Percentiles rank a stretch among this genome's conserved stretches.
These are phyloP conservation scores for Halictus quadricinctus DNA, from an alignment of 2,888 invertebrate genomes.

Conservation along the genomic window DNA sequence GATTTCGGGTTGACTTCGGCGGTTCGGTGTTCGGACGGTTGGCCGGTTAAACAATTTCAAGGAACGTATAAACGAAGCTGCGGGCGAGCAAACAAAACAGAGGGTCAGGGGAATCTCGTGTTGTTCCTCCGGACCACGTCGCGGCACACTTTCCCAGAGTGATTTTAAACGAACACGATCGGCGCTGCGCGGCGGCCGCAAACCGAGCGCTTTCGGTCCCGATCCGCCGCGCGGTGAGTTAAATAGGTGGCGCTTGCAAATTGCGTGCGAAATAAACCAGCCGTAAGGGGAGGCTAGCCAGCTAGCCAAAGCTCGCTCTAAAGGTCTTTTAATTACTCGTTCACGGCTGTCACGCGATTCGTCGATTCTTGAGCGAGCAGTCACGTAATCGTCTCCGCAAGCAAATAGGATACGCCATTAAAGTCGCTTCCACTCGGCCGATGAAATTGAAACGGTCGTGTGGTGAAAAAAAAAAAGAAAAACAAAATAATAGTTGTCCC, in stretches of 20 bases:
- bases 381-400: constrained; percentile 53
- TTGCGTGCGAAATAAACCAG: constrained; percentile 54
- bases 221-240: not conserved
- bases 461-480: not conserved
- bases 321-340: constrained; percentile 64
- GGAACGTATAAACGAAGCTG: constrained; percentile 5
- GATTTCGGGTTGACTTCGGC: not conserved
- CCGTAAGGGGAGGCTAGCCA: constrained; percentile 24
- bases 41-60: constrained; percentile 3
- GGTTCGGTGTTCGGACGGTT: not conserved
- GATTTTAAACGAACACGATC: constrained; percentile 36
- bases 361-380: constrained; percentile 51
- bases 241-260: constrained; percentile 38
- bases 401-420: constrained; percentile 46
- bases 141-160: not conserved
- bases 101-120: not conserved
- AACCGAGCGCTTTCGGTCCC: constrained; percentile 7
- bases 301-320: constrained; percentile 20
- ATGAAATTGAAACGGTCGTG: not conserved
- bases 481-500: not conserved
- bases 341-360: constrained; percentile 60
- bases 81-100: constrained; percentile 6
- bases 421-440: not conserved
- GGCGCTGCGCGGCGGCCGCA: not conserved
- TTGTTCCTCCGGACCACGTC: constrained; percentile 2